Evolutionary conservation across 2,113 vertebrate species (phyloP), one percentile per base, ranked within the genome.

Genomic region (Dicrurus megarhynchus): DNA sequence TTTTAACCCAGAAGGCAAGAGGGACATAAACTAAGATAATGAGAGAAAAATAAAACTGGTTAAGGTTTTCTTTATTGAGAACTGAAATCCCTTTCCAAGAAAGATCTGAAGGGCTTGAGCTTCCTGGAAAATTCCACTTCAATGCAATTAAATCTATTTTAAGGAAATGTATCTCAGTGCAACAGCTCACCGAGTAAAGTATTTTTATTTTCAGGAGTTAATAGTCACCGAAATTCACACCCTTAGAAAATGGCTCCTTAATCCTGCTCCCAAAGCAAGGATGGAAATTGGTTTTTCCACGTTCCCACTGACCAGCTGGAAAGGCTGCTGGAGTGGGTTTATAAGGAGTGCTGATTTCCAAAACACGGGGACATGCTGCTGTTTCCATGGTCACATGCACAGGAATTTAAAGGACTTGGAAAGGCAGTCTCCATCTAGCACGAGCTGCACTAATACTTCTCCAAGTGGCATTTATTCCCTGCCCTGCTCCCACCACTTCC

Each of bases 121-220:
- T 85, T 91, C 79, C 82, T 67, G 64, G 68, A 78, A 94, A 95
- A 95, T 86, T 85, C 75, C 77, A 93, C 69, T 89, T 84, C 8
- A 4, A 27, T 68, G 85, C 68, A 93, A 88, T 78, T 81, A 87
- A 60, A 50, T 77, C 76, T 90, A 86, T 92, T 93, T 95, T 94
- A 93, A 89, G 80, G 73, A 47, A 89, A 87, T 5, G 2, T 16
- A 77, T 56, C 68, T 74, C 70, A 73, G 65, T 39, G 78, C 74
- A 82, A 39, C 2, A 91, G 91, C 74, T 91, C 82, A 50, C 20
- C 0, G 3, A 87, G 59, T 11, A 1, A 82, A 82, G 80, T 64
- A 59, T 74, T 85, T 80, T 39, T 71, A 74, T 91, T 90, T 67
- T 18, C 55, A 85, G 79, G 83, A 86, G 60, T 90, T 81, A 88